These are phyloP conservation scores for Eublepharis macularius DNA, from an alignment of 2,113 vertebrate species.

Conservation along the genomic window DNA sequence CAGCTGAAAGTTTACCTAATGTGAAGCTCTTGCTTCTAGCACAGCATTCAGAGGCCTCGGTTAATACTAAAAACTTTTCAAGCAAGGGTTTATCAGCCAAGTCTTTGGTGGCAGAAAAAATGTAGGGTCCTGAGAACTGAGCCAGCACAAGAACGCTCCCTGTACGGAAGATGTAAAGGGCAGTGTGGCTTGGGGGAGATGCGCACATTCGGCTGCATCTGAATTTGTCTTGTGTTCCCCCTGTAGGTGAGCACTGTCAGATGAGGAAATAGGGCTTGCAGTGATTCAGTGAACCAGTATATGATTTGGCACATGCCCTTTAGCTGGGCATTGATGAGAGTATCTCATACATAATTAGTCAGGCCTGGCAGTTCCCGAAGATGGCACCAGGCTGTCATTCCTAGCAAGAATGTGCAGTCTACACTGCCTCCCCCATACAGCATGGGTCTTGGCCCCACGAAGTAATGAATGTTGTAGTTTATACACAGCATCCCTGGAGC, in stretches of 20 bases:
- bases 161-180: background rate
- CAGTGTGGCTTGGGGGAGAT: background rate
- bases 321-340: background rate
- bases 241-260: background rate
- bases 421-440: background rate
- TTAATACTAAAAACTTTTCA: background rate
- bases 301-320: background rate
- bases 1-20: background rate
- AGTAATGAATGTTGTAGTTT: background rate
- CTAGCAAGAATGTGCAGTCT: background rate
- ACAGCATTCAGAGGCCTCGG: background rate
- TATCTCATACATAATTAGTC: background rate
- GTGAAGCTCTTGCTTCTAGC: background rate
- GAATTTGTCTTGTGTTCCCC: background rate
- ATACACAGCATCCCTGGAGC: background rate
- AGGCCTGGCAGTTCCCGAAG: background rate
- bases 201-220: background rate
- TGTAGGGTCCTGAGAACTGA: background rate
- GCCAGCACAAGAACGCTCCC: background rate
- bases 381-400: background rate
- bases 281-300: too few species aligned
- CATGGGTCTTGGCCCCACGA: background rate
- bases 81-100: too few species aligned
- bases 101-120: background rate
- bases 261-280: background rate